Evolutionary conservation across 2,797 vertebrate genomes (phyloP).

Genomic region (Chaetophractus vellerosus): DNA sequence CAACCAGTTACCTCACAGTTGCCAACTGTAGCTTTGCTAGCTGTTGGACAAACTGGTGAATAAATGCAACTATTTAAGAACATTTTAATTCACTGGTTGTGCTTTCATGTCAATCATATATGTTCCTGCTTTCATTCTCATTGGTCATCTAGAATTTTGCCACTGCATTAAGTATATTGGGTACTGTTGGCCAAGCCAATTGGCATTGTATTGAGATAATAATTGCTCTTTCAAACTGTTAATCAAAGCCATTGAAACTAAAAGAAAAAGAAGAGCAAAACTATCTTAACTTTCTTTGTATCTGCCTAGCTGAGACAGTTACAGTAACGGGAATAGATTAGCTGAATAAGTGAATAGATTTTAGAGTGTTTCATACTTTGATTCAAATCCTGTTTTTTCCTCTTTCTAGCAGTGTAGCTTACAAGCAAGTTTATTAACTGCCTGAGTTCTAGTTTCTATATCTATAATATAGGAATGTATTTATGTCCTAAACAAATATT

Average conservation of each 20-base stretch:
- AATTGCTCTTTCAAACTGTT: conserved; percentile 25
- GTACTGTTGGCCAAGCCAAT: background rate
- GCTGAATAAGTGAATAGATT: background rate
- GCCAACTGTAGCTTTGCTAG: conserved; percentile 55
- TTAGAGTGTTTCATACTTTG: background rate
- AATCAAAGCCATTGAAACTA: background rate
- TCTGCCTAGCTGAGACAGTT: background rate
- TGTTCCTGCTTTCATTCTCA: conserved; percentile 22
- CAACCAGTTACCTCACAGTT: conserved; percentile 50
- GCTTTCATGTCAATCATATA: background rate
- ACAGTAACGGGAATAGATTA: background rate
- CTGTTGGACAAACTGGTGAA: conserved; percentile 42
- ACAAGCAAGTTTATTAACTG: background rate
- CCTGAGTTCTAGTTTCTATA: background rate
- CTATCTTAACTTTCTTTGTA: background rate
- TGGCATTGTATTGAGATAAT: background rate
- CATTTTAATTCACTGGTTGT: background rate
- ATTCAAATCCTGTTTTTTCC: conserved; percentile 1
- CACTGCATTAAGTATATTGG: background rate
- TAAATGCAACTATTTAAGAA: conserved; percentile 67
- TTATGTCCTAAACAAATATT: conserved; percentile 11
- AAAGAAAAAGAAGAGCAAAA: background rate
- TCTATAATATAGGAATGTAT: background rate
- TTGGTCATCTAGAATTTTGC: conserved; percentile 38
- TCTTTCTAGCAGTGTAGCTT: background rate